Base-by-base conservation (phyloP, 2,888 invertebrate genomes). In the Cabera pusaria region DNA sequence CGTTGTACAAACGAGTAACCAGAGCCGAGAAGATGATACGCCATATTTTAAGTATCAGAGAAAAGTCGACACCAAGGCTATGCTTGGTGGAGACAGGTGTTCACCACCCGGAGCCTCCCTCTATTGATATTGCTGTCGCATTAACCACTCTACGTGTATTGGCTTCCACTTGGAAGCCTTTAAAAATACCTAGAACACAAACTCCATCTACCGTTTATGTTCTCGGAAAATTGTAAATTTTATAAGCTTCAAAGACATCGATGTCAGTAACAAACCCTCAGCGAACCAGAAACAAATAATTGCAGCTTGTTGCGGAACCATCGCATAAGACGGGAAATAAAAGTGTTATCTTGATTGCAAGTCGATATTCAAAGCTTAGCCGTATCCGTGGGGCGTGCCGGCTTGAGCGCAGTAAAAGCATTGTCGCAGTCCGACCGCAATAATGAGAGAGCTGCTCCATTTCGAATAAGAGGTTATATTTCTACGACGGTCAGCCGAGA, bases 21-120 rank as follows among this genome's bases (percentile, higher is more conserved):
- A 44, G 78, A 83, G 68, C 67, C 52, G 55, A 55, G 64, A 70
- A 77, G 68, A 80, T 75, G 80, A 80, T 72, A 72, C 72, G 75
- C 72, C 70, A 84, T 84, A 85, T 85, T 86, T 84, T 79, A 82
- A 78, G 78, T 75, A 82, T 80, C 72, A 67, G 56, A 67, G 68
- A 69, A 70, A 75, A 80, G 70, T 72, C 69, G 70, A 70, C 70
- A 64, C 59, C 66, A 65, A 72, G 64, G 59, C 56, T 73, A 75
- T 71, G 77, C 73, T 69, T 54, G 49, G 59, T 64, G 65, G 70
- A 62, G 70, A 65, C 64, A 70, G 70, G 64, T 66, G 67, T 44
- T 47, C 47, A 43, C 34, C 46, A 40, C 54, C 55, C 54, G 36
- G 48, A 50, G 54, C 56, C 59, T 54, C 41, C 60, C 50, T 63